A percentile compares a stretch with the other conserved stretches of the same genome.
These are phyloP conservation scores for Percopsis omiscomaycus DNA, from an alignment of 2,797 vertebrate genomes.

Conservation along the genomic window DNA sequence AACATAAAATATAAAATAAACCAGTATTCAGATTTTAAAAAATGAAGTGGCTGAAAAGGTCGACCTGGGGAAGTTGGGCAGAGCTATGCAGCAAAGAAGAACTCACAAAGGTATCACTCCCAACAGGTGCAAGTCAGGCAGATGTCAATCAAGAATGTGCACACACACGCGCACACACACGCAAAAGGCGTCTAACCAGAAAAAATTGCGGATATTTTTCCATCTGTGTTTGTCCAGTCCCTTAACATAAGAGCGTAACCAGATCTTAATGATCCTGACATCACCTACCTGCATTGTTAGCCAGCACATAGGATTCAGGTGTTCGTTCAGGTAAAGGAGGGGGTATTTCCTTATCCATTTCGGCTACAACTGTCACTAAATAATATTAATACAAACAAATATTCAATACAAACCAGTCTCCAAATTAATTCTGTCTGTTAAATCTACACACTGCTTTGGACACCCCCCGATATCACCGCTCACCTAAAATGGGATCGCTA, in stretches of 20 bases:
- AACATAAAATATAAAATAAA: neutral
- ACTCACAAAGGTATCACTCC: no score
- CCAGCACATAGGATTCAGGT: constrained; percentile 87
- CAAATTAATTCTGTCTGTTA: neutral
- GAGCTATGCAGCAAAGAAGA: no score
- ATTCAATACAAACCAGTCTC: neutral
- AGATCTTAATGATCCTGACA: neutral
- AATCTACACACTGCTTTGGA: neutral
- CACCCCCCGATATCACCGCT: neutral
- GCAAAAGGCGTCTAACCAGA: no score
- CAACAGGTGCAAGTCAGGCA: no score
- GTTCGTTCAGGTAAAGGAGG: constrained; percentile 92
- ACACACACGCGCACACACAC: no score
- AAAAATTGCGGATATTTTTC: no score
- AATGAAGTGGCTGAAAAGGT: neutral
- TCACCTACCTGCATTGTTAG: constrained; percentile 73
- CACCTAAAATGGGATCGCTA: constrained; percentile 50
- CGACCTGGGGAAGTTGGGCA: no score
- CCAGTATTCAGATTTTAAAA: neutral
- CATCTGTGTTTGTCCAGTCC: neutral
- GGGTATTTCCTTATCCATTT: constrained; percentile 75
- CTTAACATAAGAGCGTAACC: neutral
- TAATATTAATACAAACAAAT: constrained; percentile 14
- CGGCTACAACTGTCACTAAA: constrained; percentile 31
- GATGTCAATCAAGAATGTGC: no score